Evolutionary conservation across 2,113 vertebrate species (phyloP), one percentile per base, ranked within the genome.

Genomic region (Trogon surrucura): DNA sequence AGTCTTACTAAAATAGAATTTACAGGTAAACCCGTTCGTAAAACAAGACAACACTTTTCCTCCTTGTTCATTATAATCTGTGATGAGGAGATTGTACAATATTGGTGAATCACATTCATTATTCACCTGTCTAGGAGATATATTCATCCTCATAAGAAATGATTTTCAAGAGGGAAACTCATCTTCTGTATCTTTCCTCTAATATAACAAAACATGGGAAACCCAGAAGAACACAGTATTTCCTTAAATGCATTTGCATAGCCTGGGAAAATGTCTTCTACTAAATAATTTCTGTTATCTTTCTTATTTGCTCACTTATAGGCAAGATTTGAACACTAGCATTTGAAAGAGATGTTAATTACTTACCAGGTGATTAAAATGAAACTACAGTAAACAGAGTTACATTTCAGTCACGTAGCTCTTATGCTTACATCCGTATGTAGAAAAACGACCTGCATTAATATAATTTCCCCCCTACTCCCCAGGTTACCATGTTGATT

Each of bases 301-400:
- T 71, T 74, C 72, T 74, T 84, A 29, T 80, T 93, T 93, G 53
- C 51, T 67, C 5, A 90, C 48, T 51, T 48, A 21, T 0, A 75
- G 44, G 60, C 48, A 81, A 38, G 26, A 53, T 78, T 91, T 84
- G 69, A 93, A 34, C 54, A 60, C 9, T 27, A 87, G 22, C 56
- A 53, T 95, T 64, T 58, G 72, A 89, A 57, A 96, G 34, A 21
- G 51, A 93, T 89, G 72, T 44, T 91, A 88, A 91, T 91, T 86
- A 92, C 91, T 86, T 93, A 83, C 83, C 88, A 67, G 38, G 15
- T 34, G 91, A 86, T 78, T 93, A 50, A 80, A 94, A 79, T 77
- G 88, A 85, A 95, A 61, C 80, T 84, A 30, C 51, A 79, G 84
- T 74, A 90, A 94, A 91, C 0, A 86, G 62, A 95, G 60, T n/a